Evolutionary conservation across 2,888 invertebrate genomes (phyloP), one percentile per base, ranked within the genome.

Genomic region (Gastrophysa polygoni): DNA sequence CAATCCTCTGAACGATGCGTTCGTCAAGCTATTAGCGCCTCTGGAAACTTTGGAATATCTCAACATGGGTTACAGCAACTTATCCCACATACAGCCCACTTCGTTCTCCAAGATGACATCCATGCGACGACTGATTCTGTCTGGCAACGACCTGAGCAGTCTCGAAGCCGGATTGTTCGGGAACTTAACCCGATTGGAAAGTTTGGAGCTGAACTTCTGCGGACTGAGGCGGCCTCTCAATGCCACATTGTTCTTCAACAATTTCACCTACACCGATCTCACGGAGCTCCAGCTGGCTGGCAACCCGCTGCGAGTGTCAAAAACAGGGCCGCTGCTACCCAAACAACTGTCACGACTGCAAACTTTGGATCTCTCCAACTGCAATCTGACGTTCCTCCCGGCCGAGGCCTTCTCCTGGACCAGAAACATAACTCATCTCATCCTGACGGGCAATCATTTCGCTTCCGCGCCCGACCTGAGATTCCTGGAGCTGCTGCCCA

Each of bases 61-160:
- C 2, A 89, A 90, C 76, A 90, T 91, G 89, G 89, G 90, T 5
- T 89, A 89, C 75, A 89, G 89, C 77, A 87, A 88, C 74, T 81
- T 90, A 1, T 88, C 88, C 0, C 84, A 86, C 67, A 83, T 90
- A 57, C 86, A 87, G 0, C 88, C 87, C 34, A 84, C 87, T 28
- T 86, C 88, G 2, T 91, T 90, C 73, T 84, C 88, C 3, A 86
- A 87, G 74, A 90, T 90, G 89, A 87, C 87, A 1, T 86, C 87
- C 8, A 83, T 90, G 80, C 88, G 86, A 73, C 84, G 84, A 54
- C 81, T 90, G 17, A 84, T 90, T 50, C 81, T 91, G 28, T 90
- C 90, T 2, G 90, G 90, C 4, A 90, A 91, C 69, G 86, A 86
- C 72, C 79, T 90, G 32, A 82, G 88, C 68, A 87, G 86, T 1